Evolutionary conservation across 1,140 invertebrate species (phyloP).

Genomic region (Ylistrum balloti): DNA sequence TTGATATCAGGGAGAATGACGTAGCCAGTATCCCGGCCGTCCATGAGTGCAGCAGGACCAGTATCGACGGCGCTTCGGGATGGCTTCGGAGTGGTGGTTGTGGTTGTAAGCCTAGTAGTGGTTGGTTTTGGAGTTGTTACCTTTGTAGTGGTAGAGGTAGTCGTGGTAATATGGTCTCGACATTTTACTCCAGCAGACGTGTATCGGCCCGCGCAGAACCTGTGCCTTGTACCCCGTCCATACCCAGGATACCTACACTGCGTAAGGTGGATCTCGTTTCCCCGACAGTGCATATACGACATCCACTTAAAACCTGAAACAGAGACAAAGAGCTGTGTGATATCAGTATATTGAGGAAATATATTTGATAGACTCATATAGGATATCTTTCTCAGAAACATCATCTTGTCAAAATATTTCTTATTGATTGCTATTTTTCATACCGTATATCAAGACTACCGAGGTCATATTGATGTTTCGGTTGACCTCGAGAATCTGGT

Average conservation of each 20-base stretch:
- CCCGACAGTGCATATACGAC: conserved; percentile 51
- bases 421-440: too few relatives aligned
- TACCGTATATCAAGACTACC: too few relatives aligned
- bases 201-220: not conserved
- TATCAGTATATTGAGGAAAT: too few relatives aligned
- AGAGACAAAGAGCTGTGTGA: too few relatives aligned
- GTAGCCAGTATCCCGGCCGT: not conserved
- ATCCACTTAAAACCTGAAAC: conserved; percentile 52
- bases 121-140: conserved; percentile 11
- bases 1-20: not conserved
- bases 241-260: conserved; percentile 49
- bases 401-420: too few relatives aligned
- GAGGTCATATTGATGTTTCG: too few relatives aligned
- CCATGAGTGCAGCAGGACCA: not conserved
- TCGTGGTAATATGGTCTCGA: not conserved
- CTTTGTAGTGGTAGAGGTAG: not conserved
- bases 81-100: conserved; percentile 50
- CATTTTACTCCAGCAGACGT: conserved; percentile 57
- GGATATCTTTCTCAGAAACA: too few relatives aligned
- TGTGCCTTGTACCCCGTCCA: conserved; percentile 47
- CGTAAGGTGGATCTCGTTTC: conserved; percentile 43
- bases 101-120: conserved; percentile 43
- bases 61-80: not conserved
- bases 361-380: too few relatives aligned
- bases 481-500: too few relatives aligned